phyloP scores from a whole-genome alignment of 2,113 vertebrate species.

The Thymallus thymallus region DNA sequence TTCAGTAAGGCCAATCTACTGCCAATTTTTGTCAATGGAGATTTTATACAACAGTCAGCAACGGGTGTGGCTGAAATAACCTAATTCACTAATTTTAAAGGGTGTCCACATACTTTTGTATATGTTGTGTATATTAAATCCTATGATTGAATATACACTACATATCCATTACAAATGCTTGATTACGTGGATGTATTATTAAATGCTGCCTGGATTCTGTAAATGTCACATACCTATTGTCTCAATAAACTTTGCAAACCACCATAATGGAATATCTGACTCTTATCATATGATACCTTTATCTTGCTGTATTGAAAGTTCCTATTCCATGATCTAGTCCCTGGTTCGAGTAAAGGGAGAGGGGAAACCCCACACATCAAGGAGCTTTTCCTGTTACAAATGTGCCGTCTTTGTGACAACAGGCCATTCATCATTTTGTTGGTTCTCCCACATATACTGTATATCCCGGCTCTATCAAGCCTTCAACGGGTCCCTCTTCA shows the following conservation, averaged over 20 bases:
- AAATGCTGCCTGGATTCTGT: constrained; percentile 2
- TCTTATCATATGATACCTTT: neutral
- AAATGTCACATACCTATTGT: constrained; percentile 13
- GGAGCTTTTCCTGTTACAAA: neutral
- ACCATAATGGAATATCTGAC: neutral
- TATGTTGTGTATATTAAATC: no score
- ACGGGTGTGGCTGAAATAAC: no score
- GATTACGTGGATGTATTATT: no score
- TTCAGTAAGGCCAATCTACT: no score
- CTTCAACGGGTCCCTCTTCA: neutral
- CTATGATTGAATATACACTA: no score
- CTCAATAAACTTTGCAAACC: no score
- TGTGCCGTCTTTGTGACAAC: constrained; percentile 1
- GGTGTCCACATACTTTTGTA: no score
- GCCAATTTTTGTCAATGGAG: no score
- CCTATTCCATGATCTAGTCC: neutral
- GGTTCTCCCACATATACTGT: neutral
- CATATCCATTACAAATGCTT: no score
- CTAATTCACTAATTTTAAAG: no score
- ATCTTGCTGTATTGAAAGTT: no score
- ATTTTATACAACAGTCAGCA: no score
- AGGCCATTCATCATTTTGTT: neutral
- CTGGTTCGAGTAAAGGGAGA: neutral
- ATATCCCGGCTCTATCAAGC: neutral
- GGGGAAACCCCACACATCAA: neutral